Base-by-base conservation (phyloP, 2,797 vertebrate genomes). In the Parotocinclus haroldoi region DNA sequence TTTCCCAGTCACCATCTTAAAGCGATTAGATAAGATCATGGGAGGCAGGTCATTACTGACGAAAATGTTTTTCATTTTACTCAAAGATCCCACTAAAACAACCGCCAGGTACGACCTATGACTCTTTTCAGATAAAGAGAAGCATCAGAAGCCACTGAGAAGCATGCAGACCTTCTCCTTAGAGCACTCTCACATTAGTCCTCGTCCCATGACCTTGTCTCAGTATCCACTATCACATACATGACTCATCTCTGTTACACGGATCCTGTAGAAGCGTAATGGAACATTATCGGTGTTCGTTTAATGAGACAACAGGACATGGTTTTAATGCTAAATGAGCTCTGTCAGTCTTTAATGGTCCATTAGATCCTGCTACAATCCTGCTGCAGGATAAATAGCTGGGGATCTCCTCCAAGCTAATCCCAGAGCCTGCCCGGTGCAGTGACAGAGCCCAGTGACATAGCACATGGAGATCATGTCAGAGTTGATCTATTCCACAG, bases 281-380 rank as follows among this genome's bases (percentile, higher is more conserved):
- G 66, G 49, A 52, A 61, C 64, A 73, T 66, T 63, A 73, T 27
- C 27, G 5, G 27, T 11, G 27, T 68, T 67, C 51, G 50, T 56
- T 13, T 27, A 73, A 55, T 8, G 12, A 14, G 58, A 16, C 58
- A 51, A 12, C 39, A 45, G 40, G 39, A 70, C 10, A 11, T 17
- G 49, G 59, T 39, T 18, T 18, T 39, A 45, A 61, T 50, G 13
- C 56, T 69, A 71, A 73, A 69, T 63, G 58, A 66, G 48, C 48
- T 46, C 57, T 40, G 16, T 46, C 17, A 3, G 39, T 12, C 51
- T 51, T 56, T 52, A 64, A 62, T 36, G 19, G 13, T 55, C 58
- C 37, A 57, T 53, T 46, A 66, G 46, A 44, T 52, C 55, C n/a
- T n/a, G n/a, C n/a, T 39, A 50, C 19, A 7, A 45, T 16, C 36